These are phyloP conservation scores for Mesocricetus auratus DNA, from an alignment of 2,113 vertebrate species.

Conservation along the genomic window DNA sequence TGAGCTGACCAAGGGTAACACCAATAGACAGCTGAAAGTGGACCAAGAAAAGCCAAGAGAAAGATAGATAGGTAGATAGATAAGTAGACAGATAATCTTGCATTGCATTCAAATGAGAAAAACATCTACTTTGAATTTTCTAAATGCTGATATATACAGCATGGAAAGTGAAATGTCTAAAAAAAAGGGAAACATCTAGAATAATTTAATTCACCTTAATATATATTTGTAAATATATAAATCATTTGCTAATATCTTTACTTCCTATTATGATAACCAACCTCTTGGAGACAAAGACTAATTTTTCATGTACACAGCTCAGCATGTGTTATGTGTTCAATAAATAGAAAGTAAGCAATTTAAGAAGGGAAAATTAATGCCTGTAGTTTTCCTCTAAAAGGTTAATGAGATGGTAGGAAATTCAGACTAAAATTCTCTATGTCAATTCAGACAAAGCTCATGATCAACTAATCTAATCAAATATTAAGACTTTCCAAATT, in stretches of 20 bases:
- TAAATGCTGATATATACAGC: background rate
- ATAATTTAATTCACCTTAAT: background rate
- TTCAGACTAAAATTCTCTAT: constrained; percentile 55
- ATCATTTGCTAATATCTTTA: background rate
- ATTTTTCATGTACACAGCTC: constrained; percentile 70
- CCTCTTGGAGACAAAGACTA: constrained; percentile 53
- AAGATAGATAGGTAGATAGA: background rate
- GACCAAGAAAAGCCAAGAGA: background rate
- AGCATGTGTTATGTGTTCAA: constrained; percentile 60
- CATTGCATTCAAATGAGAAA: background rate
- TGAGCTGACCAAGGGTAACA: background rate
- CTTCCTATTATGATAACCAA: constrained; percentile 23
- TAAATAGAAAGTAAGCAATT: constrained; percentile 70
- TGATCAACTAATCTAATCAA: constrained; percentile 65
- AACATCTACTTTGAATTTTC: background rate
- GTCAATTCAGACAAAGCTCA: constrained; percentile 46
- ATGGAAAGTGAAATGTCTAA: background rate
- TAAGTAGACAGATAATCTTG: background rate
- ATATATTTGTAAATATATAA: background rate
- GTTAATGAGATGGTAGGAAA: constrained; percentile 74
- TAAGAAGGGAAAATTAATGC: constrained; percentile 64
- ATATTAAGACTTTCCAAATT: constrained; percentile 58
- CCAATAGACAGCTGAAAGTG: background rate
- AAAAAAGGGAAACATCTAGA: background rate
- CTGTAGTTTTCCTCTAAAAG: constrained; percentile 70